These are phyloP conservation scores for Eristalis arbustorum DNA, from an alignment of 2,888 invertebrate species.

Conservation along the genomic window DNA sequence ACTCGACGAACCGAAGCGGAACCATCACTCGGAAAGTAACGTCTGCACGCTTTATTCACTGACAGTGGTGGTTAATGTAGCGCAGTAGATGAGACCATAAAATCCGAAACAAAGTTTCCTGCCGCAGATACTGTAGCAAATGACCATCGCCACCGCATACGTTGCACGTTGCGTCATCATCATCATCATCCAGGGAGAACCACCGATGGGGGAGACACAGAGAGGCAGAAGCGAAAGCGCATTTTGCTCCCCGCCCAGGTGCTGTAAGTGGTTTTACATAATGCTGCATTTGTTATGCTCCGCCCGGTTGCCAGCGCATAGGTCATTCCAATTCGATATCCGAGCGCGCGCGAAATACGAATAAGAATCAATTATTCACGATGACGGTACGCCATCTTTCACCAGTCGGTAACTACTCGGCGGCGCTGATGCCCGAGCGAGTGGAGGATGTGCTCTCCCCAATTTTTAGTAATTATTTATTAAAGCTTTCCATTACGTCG, in stretches of 20 bases:
- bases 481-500: conserved; percentile 65
- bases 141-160: conserved; percentile 20
- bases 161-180: conserved; percentile 18
- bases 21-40: background rate
- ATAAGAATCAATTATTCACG: conserved; percentile 59
- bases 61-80: conserved; percentile 8
- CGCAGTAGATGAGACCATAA: conserved; percentile 21
- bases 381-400: conserved; percentile 50
- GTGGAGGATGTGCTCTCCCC: conserved; percentile 27
- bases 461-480: conserved; percentile 69
- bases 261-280: conserved; percentile 62
- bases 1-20: conserved; percentile 10
- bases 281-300: conserved; percentile 46
- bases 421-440: background rate
- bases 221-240: background rate
- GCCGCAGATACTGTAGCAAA: conserved; percentile 31
- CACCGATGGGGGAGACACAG: background rate
- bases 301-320: background rate
- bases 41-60: background rate
- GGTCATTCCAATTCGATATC: conserved; percentile 59
- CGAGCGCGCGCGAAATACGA: conserved; percentile 45
- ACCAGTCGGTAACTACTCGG: conserved; percentile 8
- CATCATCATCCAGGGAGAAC: background rate
- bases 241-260: conserved; percentile 31
- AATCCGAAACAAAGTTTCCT: conserved; percentile 24